Evolutionary conservation across 2,113 vertebrate genomes (phyloP), one percentile per base, ranked within the genome.

Genomic region (Charadrius vociferus): DNA sequence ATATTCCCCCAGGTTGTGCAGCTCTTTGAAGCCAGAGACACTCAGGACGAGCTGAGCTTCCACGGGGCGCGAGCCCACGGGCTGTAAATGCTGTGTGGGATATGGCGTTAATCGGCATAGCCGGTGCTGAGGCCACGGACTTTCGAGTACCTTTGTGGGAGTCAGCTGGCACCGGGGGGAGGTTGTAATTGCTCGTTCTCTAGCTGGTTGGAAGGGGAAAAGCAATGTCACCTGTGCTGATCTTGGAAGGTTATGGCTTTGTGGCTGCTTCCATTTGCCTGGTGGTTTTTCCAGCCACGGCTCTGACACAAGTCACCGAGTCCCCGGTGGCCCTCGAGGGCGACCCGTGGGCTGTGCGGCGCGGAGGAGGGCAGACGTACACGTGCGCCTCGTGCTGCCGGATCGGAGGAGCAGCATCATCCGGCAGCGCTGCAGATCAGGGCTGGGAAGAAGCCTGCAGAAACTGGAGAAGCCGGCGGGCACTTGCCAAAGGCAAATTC

Each of bases 331-430:
- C 27, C 53, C 65, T 50, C 26, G 4, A 77, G 88, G 81, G 61
- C 70, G 39, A 50, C 63, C 50, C 17, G 1, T 9, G 70, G 83
- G 52, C 77, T 24, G 8, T 2, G 32, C 1, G 4, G 20, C 4
- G 1, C 2, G 0, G 50, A 21, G 61, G 23, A 49, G 27, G 34
- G 19, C 7, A 22, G 56, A 1, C 1, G 3, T 3, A 36, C 43
- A 9, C 32, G 1, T 23, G 58, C 15, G 12, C 14, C 32, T 30
- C 3, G 3, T 10, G 24, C 43, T 10, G 55, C 0, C 0, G 71
- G 43, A 30, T n/a, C 9, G 4, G 41, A 3, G 17, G 41, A 73
- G 41, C 43, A 29, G 27, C 50, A 16, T 3, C 68, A 50, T 6
- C 62, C 41, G 15, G 41, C 7, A 36, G 47, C 66, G 5, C 21